These are phyloP conservation scores for Bhutanitis thaidina DNA, from an alignment of 2,888 invertebrate genomes.

Conservation along the genomic window DNA sequence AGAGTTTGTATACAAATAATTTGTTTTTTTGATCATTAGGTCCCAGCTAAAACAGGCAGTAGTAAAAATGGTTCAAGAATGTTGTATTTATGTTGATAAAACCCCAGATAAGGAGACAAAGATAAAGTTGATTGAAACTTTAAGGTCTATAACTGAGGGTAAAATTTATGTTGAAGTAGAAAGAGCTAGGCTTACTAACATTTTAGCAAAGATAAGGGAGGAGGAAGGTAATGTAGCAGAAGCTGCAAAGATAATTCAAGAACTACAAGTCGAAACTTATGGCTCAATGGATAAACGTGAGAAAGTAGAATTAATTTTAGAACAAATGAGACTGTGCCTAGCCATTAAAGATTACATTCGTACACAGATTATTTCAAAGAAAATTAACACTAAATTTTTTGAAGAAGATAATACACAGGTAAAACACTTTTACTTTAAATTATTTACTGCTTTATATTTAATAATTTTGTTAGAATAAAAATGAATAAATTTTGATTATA, in stretches of 20 bases:
- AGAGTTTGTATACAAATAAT: too few relatives aligned
- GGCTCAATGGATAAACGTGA: constrained; percentile 99
- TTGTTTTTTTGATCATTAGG: constrained; percentile 36
- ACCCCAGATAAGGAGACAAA: constrained; percentile 94
- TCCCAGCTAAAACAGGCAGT: constrained; percentile 98
- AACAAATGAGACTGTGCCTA: constrained; percentile 98
- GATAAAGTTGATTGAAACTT: constrained; percentile 96
- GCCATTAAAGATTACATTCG: constrained; percentile 97
- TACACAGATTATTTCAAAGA: constrained; percentile 99
- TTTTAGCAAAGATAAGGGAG: constrained; percentile 91
- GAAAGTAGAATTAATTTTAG: constrained; percentile 97
- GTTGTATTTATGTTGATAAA: constrained; percentile 94
- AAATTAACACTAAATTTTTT: constrained; percentile 98
- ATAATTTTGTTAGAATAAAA: too few relatives aligned
- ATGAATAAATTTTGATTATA: too few relatives aligned
- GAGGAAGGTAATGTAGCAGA: constrained; percentile 90
- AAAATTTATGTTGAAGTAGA: constrained; percentile 99
- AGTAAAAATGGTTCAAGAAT: constrained; percentile 98
- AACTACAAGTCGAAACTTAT: constrained; percentile 96
- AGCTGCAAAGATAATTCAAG: constrained; percentile 96
- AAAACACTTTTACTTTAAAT: neutral
- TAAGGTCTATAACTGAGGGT: constrained; percentile 97
- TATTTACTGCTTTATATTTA: too few relatives aligned
- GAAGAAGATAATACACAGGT: constrained; percentile 88
- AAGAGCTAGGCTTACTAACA: constrained; percentile 95